Evolutionary conservation across 2,888 invertebrate genomes (phyloP).

Genomic region (Dascillus cervinus): DNA sequence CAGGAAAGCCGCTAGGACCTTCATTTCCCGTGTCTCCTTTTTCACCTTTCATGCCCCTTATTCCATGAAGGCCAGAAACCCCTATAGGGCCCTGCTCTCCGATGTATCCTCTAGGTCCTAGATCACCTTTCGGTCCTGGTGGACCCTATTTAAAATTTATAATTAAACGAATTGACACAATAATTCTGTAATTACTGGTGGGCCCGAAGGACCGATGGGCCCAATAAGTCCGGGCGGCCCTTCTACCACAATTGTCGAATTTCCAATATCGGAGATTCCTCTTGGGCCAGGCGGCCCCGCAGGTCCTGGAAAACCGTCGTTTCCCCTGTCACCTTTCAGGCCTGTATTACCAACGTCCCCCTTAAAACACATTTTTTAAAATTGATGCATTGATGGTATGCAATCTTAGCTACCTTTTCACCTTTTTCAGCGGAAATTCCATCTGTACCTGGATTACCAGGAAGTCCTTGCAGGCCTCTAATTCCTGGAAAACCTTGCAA

Average conservation of each 20-base stretch:
- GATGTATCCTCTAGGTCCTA: conserved; percentile 40
- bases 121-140: conserved; percentile 21
- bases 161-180: conserved; percentile 9
- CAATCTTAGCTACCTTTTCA: conserved; percentile 28
- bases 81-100: conserved; percentile 39
- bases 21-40: conserved; percentile 40
- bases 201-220: conserved; percentile 30
- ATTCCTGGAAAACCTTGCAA: conserved; percentile 41
- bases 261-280: conserved; percentile 26
- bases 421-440: conserved; percentile 44
- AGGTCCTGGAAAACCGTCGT: conserved; percentile 33
- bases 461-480: conserved; percentile 39
- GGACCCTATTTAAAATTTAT: conserved; percentile 25
- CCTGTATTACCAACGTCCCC: conserved; percentile 41
- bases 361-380: conserved; percentile 18
- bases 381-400: neutral
- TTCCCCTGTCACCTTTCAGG: conserved; percentile 37
- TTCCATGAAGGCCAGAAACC: conserved; percentile 36
- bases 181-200: conserved; percentile 17
- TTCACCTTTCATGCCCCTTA: conserved; percentile 38
- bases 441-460: conserved; percentile 41
- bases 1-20: conserved; percentile 22
- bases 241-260: conserved; percentile 19
- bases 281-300: conserved; percentile 28
- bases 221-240: conserved; percentile 32